phyloP scores from a whole-genome alignment of 1,140 invertebrate genomes.

The Diachasma alloeum region DNA sequence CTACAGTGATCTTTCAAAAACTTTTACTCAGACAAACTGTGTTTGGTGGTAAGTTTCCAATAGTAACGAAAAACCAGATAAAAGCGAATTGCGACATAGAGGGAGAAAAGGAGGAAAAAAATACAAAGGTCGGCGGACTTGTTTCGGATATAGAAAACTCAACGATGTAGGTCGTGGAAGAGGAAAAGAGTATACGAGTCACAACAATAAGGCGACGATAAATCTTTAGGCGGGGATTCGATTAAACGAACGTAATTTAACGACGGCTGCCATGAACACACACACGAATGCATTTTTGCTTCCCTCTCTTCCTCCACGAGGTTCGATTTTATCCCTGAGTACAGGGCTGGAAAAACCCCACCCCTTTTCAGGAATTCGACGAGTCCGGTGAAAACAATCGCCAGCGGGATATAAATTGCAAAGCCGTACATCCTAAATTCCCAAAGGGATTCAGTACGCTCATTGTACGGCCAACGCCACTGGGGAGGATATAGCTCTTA shows the following conservation, averaged over 20 bases:
- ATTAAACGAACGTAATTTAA: slow-evolving; percentile 60
- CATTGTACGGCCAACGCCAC: not conserved
- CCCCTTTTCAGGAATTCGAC: slow-evolving; percentile 31
- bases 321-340: not conserved
- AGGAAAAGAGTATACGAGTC: not conserved
- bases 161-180: not conserved
- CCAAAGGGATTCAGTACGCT: slow-evolving; percentile 14
- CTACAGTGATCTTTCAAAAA: slow-evolving; percentile 50
- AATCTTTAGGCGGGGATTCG: slow-evolving; percentile 56
- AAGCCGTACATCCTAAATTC: slow-evolving; percentile 27
- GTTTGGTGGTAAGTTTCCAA: not conserved
- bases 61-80: not conserved
- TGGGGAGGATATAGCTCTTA: not conserved
- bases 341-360: slow-evolving; percentile 5
- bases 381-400: slow-evolving; percentile 50
- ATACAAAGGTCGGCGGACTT: not conserved
- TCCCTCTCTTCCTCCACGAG: not conserved
- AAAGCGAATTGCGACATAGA: not conserved
- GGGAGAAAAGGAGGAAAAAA: not conserved
- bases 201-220: slow-evolving; percentile 54
- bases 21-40: slow-evolving; percentile 33
- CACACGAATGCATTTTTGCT: not conserved
- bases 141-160: slow-evolving; percentile 1
- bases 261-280: slow-evolving; percentile 28
- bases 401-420: slow-evolving; percentile 47